These are phyloP conservation scores for Vireo griseus DNA, from an alignment of 2,797 vertebrate genomes.

Conservation along the genomic window DNA sequence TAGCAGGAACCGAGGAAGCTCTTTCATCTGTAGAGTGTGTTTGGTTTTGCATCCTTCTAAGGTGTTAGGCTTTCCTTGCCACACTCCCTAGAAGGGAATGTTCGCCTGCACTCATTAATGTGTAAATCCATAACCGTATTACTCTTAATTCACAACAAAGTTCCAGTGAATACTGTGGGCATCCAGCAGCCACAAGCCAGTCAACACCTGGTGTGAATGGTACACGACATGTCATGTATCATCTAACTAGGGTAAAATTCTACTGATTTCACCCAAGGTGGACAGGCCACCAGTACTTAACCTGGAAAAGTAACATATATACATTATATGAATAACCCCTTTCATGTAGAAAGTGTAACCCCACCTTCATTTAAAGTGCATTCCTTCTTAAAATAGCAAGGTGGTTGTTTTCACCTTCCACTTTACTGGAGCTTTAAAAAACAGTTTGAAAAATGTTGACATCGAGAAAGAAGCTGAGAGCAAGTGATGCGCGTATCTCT, in stretches of 20 bases:
- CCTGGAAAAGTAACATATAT: not conserved
- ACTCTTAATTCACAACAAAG: not conserved
- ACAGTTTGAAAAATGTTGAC: not conserved
- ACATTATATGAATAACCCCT: not conserved
- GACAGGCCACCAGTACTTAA: not conserved
- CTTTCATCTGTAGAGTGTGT: rapidly evolving
- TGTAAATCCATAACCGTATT: not conserved
- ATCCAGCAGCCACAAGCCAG: not conserved
- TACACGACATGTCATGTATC: not conserved
- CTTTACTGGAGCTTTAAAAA: not conserved
- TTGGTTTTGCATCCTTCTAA: not conserved
- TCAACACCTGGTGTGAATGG: rapidly evolving
- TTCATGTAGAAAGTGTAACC: not conserved
- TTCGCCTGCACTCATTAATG: not conserved
- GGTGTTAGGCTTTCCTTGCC: not conserved
- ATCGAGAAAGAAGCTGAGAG: not conserved
- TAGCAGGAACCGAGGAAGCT: not conserved
- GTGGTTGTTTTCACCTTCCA: not conserved
- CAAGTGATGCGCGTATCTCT: not conserved
- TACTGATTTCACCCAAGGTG: rapidly evolving
- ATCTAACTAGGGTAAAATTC: not conserved
- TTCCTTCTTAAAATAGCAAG: not conserved
- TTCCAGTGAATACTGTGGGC: not conserved
- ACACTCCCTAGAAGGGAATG: not conserved
- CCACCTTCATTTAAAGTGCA: rapidly evolving